These are phyloP conservation scores for Callospermophilus lateralis DNA, from an alignment of 2,113 vertebrate species.

Conservation along the genomic window DNA sequence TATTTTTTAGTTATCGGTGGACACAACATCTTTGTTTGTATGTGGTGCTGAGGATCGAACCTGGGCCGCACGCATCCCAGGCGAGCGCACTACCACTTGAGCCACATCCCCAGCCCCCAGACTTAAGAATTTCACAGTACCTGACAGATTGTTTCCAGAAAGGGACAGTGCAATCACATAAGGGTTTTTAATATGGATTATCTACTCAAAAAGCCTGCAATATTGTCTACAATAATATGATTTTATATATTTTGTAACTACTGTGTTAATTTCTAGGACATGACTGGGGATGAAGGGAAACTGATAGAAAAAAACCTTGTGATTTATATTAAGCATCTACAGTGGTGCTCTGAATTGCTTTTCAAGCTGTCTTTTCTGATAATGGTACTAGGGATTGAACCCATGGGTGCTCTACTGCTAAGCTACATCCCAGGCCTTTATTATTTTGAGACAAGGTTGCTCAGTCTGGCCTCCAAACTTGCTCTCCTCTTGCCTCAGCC, in stretches of 20 bases:
- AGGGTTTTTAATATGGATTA: background rate
- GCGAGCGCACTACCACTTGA: too few species aligned
- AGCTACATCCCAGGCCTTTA: too few species aligned
- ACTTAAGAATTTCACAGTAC: background rate
- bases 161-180: background rate
- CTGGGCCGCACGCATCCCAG: too few species aligned
- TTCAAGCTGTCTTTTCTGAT: background rate
- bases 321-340: background rate
- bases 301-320: background rate
- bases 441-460: background rate
- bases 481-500: background rate
- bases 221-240: background rate
- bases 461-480: background rate
- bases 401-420: too few species aligned
- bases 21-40: too few species aligned
- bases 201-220: background rate
- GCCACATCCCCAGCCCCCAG: background rate
- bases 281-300: background rate
- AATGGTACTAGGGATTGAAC: too few species aligned
- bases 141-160: background rate
- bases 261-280: slow-evolving; percentile 3
- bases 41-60: too few species aligned
- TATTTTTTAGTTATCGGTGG: too few species aligned
- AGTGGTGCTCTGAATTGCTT: background rate
- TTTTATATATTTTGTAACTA: background rate